Base-by-base conservation (phyloP, 2,888 invertebrate genomes). In the Rotaria socialis region DNA sequence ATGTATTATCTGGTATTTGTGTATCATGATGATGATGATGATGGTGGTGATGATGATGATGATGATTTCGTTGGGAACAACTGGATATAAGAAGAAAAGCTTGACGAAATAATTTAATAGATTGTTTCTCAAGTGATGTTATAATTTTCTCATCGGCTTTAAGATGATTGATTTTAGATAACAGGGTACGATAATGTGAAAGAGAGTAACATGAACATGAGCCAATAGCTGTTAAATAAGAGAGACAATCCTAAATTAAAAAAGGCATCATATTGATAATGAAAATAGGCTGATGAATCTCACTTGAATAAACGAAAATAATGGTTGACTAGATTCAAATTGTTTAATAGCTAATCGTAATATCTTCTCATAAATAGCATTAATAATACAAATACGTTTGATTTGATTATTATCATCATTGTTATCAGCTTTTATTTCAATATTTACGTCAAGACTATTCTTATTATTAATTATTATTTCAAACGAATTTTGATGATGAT, bases 401-500 rank as follows among this genome's bases (percentile, higher is more conserved):
- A 14, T 80, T 80, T 19, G 43, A 47, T 24, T 47, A 11, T 22
- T 80, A 11, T 47, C 80, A 47, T 43, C 47, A 47, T 24, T 67
- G 8, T 24, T 67, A 5, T 67, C 67, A 67, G 19, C 7, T 67
- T 67, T 67, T 6, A 67, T 67, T 16, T 67, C 67, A 41, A 41
- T 41, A 35, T 27, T 67, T 19, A 16, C 67, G 35, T 67, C 35
- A 16, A 41, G 14, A 67, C 35, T 67, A 35, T 3, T 67, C 19
- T 19, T 27, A 67, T 67, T 67, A 35, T 67, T 67, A 19, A 80
- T 80, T 24, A 47, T 41, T 47, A 47, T 47, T 80, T 80, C 80
- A n/a, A 80, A 80, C n/a, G 43, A n/a, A 47, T n/a, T 80, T n/a
- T 80, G 80, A 47, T 80, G 80, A n/a, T 47, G 80, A 80, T 80